These are phyloP conservation scores for Heteromyza rotundicornis DNA, from an alignment of 2,888 invertebrate species.

Conservation along the genomic window DNA sequence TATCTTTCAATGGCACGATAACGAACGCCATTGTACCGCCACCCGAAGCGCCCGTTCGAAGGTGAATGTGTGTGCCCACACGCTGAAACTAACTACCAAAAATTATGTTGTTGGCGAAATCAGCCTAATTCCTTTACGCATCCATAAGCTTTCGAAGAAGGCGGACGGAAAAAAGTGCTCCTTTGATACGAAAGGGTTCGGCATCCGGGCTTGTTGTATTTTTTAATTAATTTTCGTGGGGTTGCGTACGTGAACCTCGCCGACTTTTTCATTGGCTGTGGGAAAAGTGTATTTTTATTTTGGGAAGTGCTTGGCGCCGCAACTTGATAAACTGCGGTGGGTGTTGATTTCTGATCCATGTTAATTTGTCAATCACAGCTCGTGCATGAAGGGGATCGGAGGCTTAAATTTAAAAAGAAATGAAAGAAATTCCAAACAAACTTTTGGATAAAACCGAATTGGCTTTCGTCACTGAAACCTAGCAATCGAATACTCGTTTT, in stretches of 20 bases:
- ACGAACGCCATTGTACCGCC: conserved; percentile 29
- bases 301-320: neutral
- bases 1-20: conserved; percentile 14
- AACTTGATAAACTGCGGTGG: conserved; percentile 23
- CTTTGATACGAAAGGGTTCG: neutral
- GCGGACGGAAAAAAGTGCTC: neutral
- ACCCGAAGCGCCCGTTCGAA: too few species aligned
- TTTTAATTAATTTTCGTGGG: conserved; percentile 47
- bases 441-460: too few species aligned
- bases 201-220: neutral
- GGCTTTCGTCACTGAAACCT: too few species aligned
- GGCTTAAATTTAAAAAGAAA: too few species aligned
- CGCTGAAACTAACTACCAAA: neutral
- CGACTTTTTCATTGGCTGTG: conserved; percentile 10
- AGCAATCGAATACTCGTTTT: too few species aligned
- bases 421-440: too few species aligned
- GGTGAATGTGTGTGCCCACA: neutral
- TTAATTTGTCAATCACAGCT: conserved; percentile 48
- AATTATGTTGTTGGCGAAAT: conserved; percentile 3
- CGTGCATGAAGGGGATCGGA: conserved; percentile 38
- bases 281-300: neutral
- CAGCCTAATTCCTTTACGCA: conserved; percentile 24
- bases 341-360: conserved; percentile 49
- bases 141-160: conserved; percentile 24
- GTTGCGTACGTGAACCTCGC: conserved; percentile 15